Base-by-base conservation (phyloP, 2,888 invertebrate species). In the Molanna angustata region DNA sequence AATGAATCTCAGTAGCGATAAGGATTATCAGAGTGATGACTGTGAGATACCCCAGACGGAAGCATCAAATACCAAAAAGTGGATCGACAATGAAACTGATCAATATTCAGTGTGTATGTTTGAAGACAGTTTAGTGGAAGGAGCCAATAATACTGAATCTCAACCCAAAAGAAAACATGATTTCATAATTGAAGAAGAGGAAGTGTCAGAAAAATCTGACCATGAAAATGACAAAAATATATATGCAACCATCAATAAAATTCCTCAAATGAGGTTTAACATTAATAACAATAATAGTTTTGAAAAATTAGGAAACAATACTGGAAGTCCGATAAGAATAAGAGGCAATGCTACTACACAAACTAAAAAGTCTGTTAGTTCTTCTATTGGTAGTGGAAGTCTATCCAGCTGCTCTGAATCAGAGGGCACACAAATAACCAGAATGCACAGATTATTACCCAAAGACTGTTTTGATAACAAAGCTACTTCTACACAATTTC, bases 371-470 rank as follows among this genome's bases (percentile, higher is more conserved):
- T 74, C 76, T 4, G 71, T 69, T 63, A 76, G 72, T 32, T 78
- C 78, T 17, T 77, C 79, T 7, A 74, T 69, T 42, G 78, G 76
- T 17, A 78, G 77, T 64, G 75, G 74, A 20, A 78, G 77, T 62
- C 74, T 77, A 64, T 77, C 77, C 40, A 78, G 77, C 61, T 78
- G 74, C 64, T 78, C 78, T 6, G 78, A 78, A 61, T 78, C 78
- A 32, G 79, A 79, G 58, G 77, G 73, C 32, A 77, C 78, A 17
- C 78, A 78, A 63, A 72, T 76, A 6, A 77, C 76, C 3, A 72
- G 70, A 65, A 70, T 77, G 68, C 73, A 75, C 57, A 73, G 65
- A 63, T 61, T 71, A 42, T 53, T 72, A 46, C 70, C 72, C 43
- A 69, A 69, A 57, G 76, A 76, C 44, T 54, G 68, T 44, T 68